Base-by-base conservation (phyloP, 2,113 vertebrate species). In the Malurus cyaneus region DNA sequence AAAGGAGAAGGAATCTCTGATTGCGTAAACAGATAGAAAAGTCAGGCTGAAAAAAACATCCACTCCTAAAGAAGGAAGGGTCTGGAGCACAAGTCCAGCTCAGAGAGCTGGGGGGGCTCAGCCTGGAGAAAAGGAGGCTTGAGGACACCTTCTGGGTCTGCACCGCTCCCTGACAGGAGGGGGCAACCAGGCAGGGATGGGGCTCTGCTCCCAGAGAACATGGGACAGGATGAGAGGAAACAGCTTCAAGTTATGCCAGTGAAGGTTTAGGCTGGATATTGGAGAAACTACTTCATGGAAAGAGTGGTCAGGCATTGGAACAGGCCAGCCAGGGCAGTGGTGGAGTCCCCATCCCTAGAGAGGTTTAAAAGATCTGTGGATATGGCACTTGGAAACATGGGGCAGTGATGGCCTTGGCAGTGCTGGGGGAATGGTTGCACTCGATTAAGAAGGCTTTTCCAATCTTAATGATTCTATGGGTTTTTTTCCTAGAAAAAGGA, bases 291-390 rank as follows among this genome's bases (percentile, higher is more conserved):
- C 70, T 54, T 54, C 17, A 42, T 3, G 2, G 25, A 62, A 42
- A 36, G 25, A 11, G 49, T 41, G 21, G 31, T 82, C 47, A 44
- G 24, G 28, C 28, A 11, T 4, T 66, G 69, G 52, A 31, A 59
- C 13, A 44, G 32, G 26, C 46, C 67, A 3, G 36, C 21, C 32
- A 66, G 26, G 44, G 50, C 29, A 85, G 42, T 5, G 46, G 36
- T 20, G 62, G 20, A 77, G 44, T 66, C 26, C 64, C 36, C 47
- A 53, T 14, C 39, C 54, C 28, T 47, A 18, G n/a, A 47, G 29
- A n/a, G 56, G 3, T 39, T 61, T 87, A 87, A 70, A 77, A 39
- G 18, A 28, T 0, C 0, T 39, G 19, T 1, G 1, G 28, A 70
- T 46, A 47, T 39, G 39, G 62, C 61, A 64, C 23, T 7, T 81